Evolutionary conservation across 2,113 vertebrate genomes (phyloP), one percentile per base, ranked within the genome.

Genomic region (Trinectes maculatus): DNA sequence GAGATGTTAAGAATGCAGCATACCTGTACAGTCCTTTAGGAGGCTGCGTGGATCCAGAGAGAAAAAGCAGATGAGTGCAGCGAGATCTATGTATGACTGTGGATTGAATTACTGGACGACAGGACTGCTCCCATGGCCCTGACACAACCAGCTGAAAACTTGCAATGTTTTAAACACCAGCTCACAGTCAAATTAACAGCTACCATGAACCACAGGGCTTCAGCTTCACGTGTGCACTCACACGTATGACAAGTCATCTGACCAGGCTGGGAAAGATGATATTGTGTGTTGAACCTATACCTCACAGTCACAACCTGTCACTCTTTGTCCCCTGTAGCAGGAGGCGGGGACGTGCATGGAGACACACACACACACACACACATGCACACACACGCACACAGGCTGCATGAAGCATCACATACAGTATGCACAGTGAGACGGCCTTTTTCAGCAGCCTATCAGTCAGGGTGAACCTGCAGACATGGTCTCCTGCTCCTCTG

Each of bases 151-250:
- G 12, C n/a, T 59, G n/a, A 16, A 69, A 54, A 80, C 57, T 16
- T 72, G 46, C 26, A 52, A 53, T 39, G 69, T 29, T 55, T 78
- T 71, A 48, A 77, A 77, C 48, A 62, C 46, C 11, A 44, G 57
- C 12, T 49, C 16, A 44, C 40, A 22, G 49, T 62, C 70, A 80
- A 82, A 71, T 37, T 1, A 74, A 70, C 47, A 52, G 57, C 74
- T 51, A 21, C 57, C 72, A 9, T n/a, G 40, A 57, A 48, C 44
- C 33, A 26, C 25, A 31, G 42, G 60, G 36, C 47, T 26, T 58
- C 6, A 55, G 54, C 64, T 68, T 52, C 64, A 66, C 79, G 55
- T 56, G 44, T 21, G 22, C 29, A 34, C 40, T 71, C 57, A 63
- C 56, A 51, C n/a, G n/a, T n/a, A n/a, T n/a, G n/a, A n/a, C n/a